Percentiles rank a stretch among this genome's conserved stretches.
Evolutionary conservation across 92 coral and sea anemone species (phyloP).

Genomic region (Phymanthus crucifer): DNA sequence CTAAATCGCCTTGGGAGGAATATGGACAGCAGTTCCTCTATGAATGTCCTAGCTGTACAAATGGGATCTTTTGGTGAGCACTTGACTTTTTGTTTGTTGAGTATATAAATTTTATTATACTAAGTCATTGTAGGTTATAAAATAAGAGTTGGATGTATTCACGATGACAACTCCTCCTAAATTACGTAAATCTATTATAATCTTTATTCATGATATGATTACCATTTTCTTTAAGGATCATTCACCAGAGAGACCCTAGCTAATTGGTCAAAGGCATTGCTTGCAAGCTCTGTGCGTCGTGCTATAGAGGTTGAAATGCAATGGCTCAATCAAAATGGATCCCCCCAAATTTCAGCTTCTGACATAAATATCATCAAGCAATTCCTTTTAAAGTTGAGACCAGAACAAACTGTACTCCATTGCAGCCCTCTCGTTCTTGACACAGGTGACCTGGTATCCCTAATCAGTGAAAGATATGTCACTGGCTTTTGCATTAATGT

Average conservation of each 20-base stretch:
- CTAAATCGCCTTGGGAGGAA: not conserved
- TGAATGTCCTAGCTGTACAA: not conserved
- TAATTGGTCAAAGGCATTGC: slow-evolving; percentile 1
- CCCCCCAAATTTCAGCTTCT: slow-evolving; percentile 1
- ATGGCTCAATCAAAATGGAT: slow-evolving; percentile 3
- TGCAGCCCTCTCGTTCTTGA: slow-evolving; percentile 1
- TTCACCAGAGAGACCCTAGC: slow-evolving; percentile 6
- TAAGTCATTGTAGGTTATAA: not conserved
- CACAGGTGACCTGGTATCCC: slow-evolving; percentile 1
- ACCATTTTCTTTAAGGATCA: slow-evolving; percentile 1
- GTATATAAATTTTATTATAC: too few species aligned
- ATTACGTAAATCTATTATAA: slow-evolving; percentile 7
- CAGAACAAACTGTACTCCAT: slow-evolving; percentile 14
- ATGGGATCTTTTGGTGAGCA: slow-evolving; percentile 7
- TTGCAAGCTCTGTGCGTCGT: not conserved
- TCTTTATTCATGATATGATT: not conserved
- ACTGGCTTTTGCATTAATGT: slow-evolving; percentile 26
- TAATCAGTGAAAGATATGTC: slow-evolving; percentile 22
- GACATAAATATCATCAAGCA: slow-evolving; percentile 1
- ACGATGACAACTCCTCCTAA: not conserved
- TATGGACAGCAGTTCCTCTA: not conserved
- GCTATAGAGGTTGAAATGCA: not conserved
- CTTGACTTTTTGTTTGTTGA: not conserved
- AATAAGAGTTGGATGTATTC: not conserved
- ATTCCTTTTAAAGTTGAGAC: slow-evolving; percentile 3